These are phyloP conservation scores for Microcebus ravelobensis DNA, from an alignment of 2,113 vertebrate genomes.

Conservation along the genomic window DNA sequence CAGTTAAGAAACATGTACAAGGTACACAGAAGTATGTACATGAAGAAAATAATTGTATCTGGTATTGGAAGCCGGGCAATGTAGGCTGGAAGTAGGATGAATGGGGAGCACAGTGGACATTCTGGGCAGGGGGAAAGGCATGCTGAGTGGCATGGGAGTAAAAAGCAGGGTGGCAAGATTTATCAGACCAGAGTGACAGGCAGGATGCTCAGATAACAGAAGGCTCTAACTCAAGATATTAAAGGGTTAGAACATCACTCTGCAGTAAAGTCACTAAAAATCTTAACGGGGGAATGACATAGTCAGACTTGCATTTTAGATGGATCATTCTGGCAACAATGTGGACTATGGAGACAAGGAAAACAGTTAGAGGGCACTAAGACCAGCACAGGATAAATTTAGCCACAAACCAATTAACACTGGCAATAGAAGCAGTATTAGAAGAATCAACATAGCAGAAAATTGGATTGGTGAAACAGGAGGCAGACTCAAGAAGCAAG, in stretches of 20 bases:
- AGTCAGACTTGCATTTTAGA: not conserved
- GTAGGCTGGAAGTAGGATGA: not conserved
- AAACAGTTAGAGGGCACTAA: not conserved
- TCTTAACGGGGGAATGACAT: not conserved
- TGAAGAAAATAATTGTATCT: not conserved
- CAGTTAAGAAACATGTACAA: not conserved
- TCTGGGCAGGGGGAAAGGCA: not conserved
- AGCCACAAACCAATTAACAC: not conserved
- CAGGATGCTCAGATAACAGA: not conserved
- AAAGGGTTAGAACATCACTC: not conserved
- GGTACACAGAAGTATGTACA: not conserved
- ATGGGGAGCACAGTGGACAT: not conserved
- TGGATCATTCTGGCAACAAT: not conserved
- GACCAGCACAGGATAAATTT: not conserved
- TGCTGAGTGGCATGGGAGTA: no score
- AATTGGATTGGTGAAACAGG: not conserved
- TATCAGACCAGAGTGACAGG: not conserved
- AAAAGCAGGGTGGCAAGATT: not conserved
- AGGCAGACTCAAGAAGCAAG: not conserved
- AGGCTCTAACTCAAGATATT: not conserved
- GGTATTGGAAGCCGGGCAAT: not conserved
- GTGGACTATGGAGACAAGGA: not conserved
- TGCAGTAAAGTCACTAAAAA: not conserved
- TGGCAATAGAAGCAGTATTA: not conserved
- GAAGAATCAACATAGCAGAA: conserved; percentile 25